Conservation (phyloP, 2,797 vertebrate species). For the Enteromius viviparus region DNA sequence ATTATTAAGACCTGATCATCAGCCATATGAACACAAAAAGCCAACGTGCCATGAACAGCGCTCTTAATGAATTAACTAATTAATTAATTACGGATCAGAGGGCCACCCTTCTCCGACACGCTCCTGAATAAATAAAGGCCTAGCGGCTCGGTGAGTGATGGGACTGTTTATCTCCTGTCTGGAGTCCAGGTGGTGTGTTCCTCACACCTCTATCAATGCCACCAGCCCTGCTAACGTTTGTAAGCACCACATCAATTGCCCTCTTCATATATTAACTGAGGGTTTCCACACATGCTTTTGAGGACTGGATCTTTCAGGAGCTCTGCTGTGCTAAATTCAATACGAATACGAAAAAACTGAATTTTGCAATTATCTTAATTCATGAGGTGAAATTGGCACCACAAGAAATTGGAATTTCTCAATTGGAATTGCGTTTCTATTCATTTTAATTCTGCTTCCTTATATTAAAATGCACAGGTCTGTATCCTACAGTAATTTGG, state of each 20-base stretch:
- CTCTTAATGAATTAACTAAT: constrained; percentile 63
- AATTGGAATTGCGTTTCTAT: not conserved
- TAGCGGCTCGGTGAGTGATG: constrained; percentile 59
- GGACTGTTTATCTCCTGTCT: constrained; percentile 63
- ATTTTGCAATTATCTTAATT: not conserved
- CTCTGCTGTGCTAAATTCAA: not conserved
- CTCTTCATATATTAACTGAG: constrained; percentile 34
- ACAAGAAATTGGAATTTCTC: not conserved
- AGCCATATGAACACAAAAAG: constrained; percentile 58
- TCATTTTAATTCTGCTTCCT: not conserved
- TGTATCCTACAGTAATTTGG: not conserved
- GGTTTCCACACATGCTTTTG: constrained; percentile 34
- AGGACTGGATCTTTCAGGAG: not conserved
- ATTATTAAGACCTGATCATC: constrained; percentile 63
- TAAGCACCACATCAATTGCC: constrained; percentile 42
- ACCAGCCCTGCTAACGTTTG: constrained; percentile 57
- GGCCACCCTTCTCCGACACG: constrained; percentile 52
- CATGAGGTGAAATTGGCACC: not conserved
- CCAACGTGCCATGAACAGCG: constrained; percentile 29
- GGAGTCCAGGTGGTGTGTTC: constrained; percentile 61
- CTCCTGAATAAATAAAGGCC: constrained; percentile 56
- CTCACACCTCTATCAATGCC: constrained; percentile 62
- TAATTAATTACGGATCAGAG: constrained; percentile 66
- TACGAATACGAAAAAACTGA: not conserved
- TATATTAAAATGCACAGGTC: not conserved